phyloP scores from a whole-genome alignment of 1,140 invertebrate genomes.

The Calliphora vicina region DNA sequence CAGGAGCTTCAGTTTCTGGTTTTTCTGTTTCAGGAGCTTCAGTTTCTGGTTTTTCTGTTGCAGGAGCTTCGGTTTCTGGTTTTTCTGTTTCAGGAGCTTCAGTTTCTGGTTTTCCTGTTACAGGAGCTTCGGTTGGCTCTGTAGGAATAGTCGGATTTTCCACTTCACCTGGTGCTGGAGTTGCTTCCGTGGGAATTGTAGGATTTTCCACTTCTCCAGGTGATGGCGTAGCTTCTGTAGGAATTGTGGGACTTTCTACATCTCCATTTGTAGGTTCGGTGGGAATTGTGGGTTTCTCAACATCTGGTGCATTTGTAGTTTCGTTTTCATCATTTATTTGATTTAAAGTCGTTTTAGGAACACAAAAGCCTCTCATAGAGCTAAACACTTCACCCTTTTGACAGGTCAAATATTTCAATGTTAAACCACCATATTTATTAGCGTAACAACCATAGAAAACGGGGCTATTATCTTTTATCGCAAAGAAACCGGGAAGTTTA shows the following conservation, averaged over 20 bases:
- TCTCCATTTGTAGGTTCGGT: not conserved
- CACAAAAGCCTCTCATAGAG: slow-evolving; percentile 38
- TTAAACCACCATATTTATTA: slow-evolving; percentile 40
- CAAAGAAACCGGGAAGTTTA: slow-evolving; percentile 41
- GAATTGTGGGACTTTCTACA: not conserved
- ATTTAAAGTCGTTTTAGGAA: not conserved
- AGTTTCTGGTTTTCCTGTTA: not conserved
- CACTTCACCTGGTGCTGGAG: not conserved
- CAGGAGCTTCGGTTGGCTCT: not conserved
- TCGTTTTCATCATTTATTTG: not conserved
- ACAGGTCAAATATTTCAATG: slow-evolving; percentile 41
- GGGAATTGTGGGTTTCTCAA: not conserved
- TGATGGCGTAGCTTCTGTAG: not conserved
- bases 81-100: not conserved
- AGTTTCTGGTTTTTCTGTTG: not conserved
- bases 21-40: not conserved
- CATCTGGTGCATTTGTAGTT: not conserved
- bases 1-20: not conserved
- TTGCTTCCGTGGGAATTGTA: not conserved
- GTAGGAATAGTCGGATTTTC: not conserved
- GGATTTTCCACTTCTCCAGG: not conserved
- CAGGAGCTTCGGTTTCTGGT: not conserved
- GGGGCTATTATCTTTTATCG: slow-evolving; percentile 41
- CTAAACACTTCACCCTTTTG: slow-evolving; percentile 42
- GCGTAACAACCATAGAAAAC: slow-evolving; percentile 44